Conservation (phyloP, 2,888 invertebrate genomes). For the Chrysotoxum bicinctum region DNA sequence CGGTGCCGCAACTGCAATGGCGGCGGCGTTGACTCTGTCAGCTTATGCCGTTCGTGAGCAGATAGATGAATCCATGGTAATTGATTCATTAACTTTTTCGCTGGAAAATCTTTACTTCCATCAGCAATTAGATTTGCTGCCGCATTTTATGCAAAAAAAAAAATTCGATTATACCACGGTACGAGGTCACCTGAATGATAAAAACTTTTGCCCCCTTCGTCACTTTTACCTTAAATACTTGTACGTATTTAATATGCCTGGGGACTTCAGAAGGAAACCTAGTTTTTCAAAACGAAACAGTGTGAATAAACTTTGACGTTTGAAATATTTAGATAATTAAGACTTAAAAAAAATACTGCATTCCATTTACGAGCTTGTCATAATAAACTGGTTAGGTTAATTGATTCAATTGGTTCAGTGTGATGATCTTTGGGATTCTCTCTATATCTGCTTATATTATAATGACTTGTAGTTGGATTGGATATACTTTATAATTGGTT, state of each 20-base stretch:
- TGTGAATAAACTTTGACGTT: conserved; percentile 26
- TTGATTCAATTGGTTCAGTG: conserved; percentile 67
- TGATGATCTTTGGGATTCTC: conserved; percentile 54
- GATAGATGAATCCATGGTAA: conserved; percentile 37
- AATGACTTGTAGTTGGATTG: conserved; percentile 14
- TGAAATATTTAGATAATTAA: background rate
- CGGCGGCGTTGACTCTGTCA: background rate
- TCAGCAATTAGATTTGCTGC: conserved; percentile 42
- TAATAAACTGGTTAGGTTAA: conserved; percentile 51
- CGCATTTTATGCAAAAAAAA: background rate
- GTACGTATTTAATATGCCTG: background rate
- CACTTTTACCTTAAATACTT: too few relatives aligned
- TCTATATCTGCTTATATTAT: background rate
- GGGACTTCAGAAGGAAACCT: background rate
- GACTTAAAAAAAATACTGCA: background rate
- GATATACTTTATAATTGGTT: conserved; percentile 57
- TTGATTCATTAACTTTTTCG: conserved; percentile 61
- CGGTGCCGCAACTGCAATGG: background rate
- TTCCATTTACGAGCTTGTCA: conserved; percentile 31
- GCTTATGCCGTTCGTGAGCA: background rate
- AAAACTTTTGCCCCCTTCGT: conserved; percentile 12
- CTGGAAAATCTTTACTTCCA: conserved; percentile 37
- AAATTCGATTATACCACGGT: background rate
- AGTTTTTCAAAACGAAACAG: background rate
- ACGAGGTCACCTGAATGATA: conserved; percentile 37